Evolutionary conservation across 2,113 vertebrate species (phyloP).

Genomic region (Tichodroma muraria): DNA sequence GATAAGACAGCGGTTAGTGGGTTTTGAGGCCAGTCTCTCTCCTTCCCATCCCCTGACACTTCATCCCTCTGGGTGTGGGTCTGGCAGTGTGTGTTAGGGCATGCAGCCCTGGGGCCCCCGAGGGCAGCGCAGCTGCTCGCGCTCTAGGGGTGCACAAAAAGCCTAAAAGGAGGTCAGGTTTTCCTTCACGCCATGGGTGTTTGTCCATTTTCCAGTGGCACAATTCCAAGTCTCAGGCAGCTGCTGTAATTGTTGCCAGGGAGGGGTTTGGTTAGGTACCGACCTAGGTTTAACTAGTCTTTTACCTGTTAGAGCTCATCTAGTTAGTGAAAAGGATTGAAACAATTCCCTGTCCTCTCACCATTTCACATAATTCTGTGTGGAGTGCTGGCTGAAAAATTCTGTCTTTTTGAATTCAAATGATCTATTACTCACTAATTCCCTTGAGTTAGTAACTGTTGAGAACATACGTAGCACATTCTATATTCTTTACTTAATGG

Average conservation of each 20-base stretch:
- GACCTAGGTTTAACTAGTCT: not conserved
- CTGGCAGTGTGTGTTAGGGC: fast-evolving
- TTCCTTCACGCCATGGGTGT: not conserved
- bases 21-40: not conserved
- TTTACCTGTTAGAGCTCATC: not conserved
- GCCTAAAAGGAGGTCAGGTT: not conserved
- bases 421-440: constrained; percentile 12
- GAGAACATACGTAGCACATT: not conserved
- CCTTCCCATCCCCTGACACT: not conserved
- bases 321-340: constrained; percentile 3
- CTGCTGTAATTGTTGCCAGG: not conserved
- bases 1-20: not conserved
- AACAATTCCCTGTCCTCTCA: not conserved
- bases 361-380: not conserved
- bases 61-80: not conserved
- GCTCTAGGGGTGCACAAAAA: not conserved
- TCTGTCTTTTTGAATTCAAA: not conserved
- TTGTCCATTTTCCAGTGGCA: not conserved
- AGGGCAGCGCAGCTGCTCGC: not conserved
- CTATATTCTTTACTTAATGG: not conserved
- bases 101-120: fast-evolving
- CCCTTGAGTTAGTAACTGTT: not conserved
- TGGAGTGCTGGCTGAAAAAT: not conserved
- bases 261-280: not conserved
- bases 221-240: not conserved